Base-by-base conservation (phyloP, 2,113 vertebrate species). In the Mugil cephalus region DNA sequence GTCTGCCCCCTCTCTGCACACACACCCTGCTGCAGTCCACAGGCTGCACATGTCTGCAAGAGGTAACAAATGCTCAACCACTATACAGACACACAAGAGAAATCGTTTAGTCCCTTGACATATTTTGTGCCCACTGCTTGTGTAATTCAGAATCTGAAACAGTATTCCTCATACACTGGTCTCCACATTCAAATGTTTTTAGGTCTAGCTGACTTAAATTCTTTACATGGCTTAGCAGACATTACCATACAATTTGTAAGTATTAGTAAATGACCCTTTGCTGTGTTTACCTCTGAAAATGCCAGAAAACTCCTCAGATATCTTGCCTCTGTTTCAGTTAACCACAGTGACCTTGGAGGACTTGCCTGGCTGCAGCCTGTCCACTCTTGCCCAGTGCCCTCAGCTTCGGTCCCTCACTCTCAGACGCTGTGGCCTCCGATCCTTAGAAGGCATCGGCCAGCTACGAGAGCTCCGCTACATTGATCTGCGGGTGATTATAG, bases 361-460 rank as follows among this genome's bases (percentile, higher is more conserved):
- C 87, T 83, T 96, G 64, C 91, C 96, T 1, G 89, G 92, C 69
- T 98, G 94, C 38, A 93, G 87, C 79, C 91, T 98, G 14, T 95
- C 94, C 42, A 95, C 95, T 0, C 86, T 98, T 45, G 89, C 93
- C 0, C 88, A 94, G 54, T 99, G 97, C 79, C 0, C 42, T 40
- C 91, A 69, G n/a, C 94, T 99, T 30, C 94, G 90, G 75, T 88
- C 93, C 73, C 90, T 99, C 45, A 96, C 91, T 10, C 89, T 98
- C 52, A 93, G 54, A 56, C 93, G 90, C 60, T 99, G 97, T 80
- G 94, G 95, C 61, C 93, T 99, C 74, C 91, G 64, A 65, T 90
- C 94, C 0, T 74, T 99, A 83, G 93, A 97, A 2, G 89, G 94
- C 71, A 59, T 99, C 74, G 93, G 64, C 69, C 81, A 79, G 38